These are phyloP conservation scores for Stramonita haemastoma DNA, from an alignment of 2,888 invertebrate genomes.

Conservation along the genomic window DNA sequence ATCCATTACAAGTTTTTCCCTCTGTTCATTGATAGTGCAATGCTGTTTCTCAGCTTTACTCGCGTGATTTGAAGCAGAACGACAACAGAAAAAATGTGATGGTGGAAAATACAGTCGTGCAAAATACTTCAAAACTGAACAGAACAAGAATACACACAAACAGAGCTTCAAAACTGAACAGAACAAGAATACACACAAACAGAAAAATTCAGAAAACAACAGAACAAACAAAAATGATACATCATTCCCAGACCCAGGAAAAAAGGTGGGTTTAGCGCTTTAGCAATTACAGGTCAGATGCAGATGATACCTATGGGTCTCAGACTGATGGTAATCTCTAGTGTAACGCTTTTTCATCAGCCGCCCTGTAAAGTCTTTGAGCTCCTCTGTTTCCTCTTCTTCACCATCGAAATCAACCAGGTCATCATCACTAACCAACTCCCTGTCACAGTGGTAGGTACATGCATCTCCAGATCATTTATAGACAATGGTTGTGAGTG, in stretches of 20 bases:
- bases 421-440: slow-evolving; percentile 36
- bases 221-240: neutral
- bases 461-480: neutral
- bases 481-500: neutral
- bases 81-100: too few species aligned
- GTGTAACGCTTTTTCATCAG: slow-evolving; percentile 22
- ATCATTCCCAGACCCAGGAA: neutral
- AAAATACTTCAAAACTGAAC: too few species aligned
- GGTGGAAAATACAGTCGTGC: too few species aligned
- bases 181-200: too few species aligned
- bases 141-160: too few species aligned
- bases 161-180: too few species aligned
- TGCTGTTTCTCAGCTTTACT: too few species aligned
- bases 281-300: neutral
- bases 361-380: slow-evolving; percentile 3
- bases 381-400: slow-evolving; percentile 26
- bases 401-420: slow-evolving; percentile 23
- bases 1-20: too few species aligned
- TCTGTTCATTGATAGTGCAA: too few species aligned
- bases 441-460: neutral
- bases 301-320: slow-evolving; percentile 36
- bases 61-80: too few species aligned
- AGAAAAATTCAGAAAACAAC: neutral
- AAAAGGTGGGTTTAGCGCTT: neutral
- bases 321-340: slow-evolving; percentile 30